phyloP scores from a whole-genome alignment of 2,797 vertebrate species.

The Thamnophis elegans region DNA sequence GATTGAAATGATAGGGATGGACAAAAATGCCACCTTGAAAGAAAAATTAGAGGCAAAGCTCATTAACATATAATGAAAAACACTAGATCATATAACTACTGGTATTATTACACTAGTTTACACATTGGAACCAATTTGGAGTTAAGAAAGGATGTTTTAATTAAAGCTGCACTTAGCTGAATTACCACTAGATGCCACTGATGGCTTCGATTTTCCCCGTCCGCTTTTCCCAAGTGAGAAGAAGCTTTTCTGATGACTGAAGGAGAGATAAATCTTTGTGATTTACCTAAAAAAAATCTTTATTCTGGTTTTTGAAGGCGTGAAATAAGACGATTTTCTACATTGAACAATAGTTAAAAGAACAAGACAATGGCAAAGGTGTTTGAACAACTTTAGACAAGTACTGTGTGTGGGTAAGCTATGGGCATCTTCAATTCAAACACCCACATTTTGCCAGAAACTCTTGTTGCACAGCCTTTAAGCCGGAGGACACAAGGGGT shows the following conservation, averaged over 20 bases:
- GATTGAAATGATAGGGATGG: not conserved
- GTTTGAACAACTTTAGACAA: not conserved
- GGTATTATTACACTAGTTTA: not conserved
- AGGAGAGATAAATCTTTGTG: not conserved
- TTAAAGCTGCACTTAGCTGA: not conserved
- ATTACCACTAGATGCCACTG: conserved; percentile 17
- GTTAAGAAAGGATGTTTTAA: not conserved
- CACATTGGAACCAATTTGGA: not conserved
- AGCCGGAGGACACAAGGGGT: not conserved
- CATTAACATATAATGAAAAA: not conserved
- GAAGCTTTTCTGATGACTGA: not conserved
- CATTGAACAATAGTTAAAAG: not conserved
- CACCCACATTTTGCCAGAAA: not conserved
- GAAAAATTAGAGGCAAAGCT: not conserved
- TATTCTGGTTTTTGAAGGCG: not conserved
- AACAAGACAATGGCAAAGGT: not conserved
- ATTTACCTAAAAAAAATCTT: not conserved
- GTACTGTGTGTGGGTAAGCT: no score
- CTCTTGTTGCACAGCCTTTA: no score
- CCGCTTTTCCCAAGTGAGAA: not conserved
- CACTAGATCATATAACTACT: not conserved
- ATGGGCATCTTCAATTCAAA: not conserved
- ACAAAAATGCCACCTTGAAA: not conserved
- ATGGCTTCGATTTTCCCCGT: not conserved
- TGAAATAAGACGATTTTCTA: not conserved